Base-by-base conservation (phyloP, 2,113 vertebrate genomes). In the Forbesichthys agassizii region DNA sequence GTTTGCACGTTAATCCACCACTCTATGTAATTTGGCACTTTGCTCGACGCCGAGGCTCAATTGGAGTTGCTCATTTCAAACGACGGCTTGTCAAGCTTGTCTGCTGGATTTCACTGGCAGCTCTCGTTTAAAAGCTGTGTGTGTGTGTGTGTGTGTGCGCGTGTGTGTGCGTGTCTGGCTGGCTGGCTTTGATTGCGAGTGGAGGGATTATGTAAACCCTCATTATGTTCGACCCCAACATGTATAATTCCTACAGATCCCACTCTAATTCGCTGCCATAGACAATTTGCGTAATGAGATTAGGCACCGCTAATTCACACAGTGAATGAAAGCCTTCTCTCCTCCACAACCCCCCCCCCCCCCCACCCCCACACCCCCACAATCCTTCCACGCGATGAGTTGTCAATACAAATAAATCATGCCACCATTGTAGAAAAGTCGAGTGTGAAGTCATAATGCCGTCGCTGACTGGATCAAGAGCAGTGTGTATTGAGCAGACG, bases 211-310 rank as follows among this genome's bases (percentile, higher is more conserved):
- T 80, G 82, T 75, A 72, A 11, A 72, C 82, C 72, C 84, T 92
- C 85, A 88, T 90, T 89, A 89, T 81, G 79, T 84, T 68, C 78
- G 73, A 88, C 79, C 82, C 80, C 73, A 86, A 90, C 89, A 89
- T 79, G 85, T 88, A 74, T 91, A 91, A 92, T 91, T 92, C 91
- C 83, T 72, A 83, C 86, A 85, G 88, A 91, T 91, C 90, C 84
- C 78, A 54, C 84, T 83, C 79, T 92, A 91, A 89, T 91, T 88
- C 88, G 89, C 86, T 83, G 81, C 83, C 84, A 84, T 85, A 91
- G 90, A 92, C 92, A 92, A 92, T 90, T 79, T 77, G 51, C 33
- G 68, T 93, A 90, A 92, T 92, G 91, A 90, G 92, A 93, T 93
- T 91, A 92, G 75, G 79, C 69, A 11, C 53, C 68, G 81, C 63